Evolutionary conservation across 2,888 invertebrate genomes (phyloP).

Genomic region (Drosophila pegasa): DNA sequence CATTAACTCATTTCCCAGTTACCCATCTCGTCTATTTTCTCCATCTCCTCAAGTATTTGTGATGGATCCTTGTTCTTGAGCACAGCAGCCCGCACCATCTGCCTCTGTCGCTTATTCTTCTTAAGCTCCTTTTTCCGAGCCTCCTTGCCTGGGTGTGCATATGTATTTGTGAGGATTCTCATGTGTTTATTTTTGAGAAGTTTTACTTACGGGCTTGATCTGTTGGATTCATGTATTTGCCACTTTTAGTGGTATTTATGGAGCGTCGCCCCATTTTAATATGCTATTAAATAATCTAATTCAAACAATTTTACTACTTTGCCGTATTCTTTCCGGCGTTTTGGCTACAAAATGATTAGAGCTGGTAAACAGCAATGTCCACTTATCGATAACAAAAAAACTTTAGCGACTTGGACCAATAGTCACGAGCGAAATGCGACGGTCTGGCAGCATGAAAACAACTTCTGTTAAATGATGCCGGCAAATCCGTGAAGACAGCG

Average conservation of each 20-base stretch:
- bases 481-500: slow-evolving; percentile 7
- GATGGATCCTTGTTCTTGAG: slow-evolving; percentile 98
- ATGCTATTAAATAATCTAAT: slow-evolving; percentile 6
- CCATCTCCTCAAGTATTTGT: slow-evolving; percentile 97
- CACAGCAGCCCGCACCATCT: slow-evolving; percentile 97
- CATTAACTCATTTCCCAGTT: slow-evolving; percentile 63
- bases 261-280: slow-evolving; percentile 95
- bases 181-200: neutral
- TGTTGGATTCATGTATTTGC: slow-evolving; percentile 99
- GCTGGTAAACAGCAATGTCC: slow-evolving; percentile 9
- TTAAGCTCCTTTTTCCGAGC: slow-evolving; percentile 98
- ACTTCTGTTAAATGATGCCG: slow-evolving; percentile 30
- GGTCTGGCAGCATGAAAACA: slow-evolving; percentile 35
- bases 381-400: slow-evolving; percentile 10
- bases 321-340: slow-evolving; percentile 33
- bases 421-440: neutral
- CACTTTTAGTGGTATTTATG: slow-evolving; percentile 99
- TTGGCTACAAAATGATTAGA: slow-evolving; percentile 12
- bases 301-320: neutral
- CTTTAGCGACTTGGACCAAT: neutral
- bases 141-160: slow-evolving; percentile 91
- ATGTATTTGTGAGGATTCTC: neutral
- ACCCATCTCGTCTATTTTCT: slow-evolving; percentile 99
- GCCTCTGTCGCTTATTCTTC: slow-evolving; percentile 98
- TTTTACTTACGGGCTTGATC: slow-evolving; percentile 97